Evolutionary conservation across 2,888 invertebrate species (phyloP).

Genomic region (Eucriotettix oculatus): DNA sequence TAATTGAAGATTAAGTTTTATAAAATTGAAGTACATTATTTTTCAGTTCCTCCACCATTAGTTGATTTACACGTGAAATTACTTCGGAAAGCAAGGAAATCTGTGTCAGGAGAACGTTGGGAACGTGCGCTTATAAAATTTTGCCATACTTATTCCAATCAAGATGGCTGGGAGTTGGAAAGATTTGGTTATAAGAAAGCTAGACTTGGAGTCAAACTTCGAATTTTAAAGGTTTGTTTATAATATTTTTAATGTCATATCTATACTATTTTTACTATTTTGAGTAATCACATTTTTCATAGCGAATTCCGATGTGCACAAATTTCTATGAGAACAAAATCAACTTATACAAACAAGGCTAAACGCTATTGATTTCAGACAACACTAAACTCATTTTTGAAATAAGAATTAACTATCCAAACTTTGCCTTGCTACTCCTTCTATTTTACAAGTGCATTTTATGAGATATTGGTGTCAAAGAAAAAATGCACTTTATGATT

Average conservation of each 20-base stretch:
- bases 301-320: no score
- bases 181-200: constrained; percentile 90
- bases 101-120: constrained; percentile 75
- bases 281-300: neutral
- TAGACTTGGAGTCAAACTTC: constrained; percentile 71
- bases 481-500: no score
- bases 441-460: no score
- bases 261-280: neutral
- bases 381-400: no score
- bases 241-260: neutral
- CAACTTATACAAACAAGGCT: no score
- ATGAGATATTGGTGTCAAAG: no score
- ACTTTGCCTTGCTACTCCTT: no score
- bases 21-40: neutral
- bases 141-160: constrained; percentile 73
- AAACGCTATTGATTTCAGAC: no score
- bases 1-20: no score
- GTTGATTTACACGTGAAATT: constrained; percentile 79
- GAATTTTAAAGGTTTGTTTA: constrained; percentile 63
- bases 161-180: constrained; percentile 93
- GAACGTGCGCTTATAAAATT: constrained; percentile 79
- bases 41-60: constrained; percentile 64
- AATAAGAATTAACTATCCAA: no score
- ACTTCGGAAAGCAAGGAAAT: constrained; percentile 68
- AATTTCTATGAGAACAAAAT: no score